A percentile compares a stretch with the other conserved stretches of the same genome.
Conservation (phyloP, 1,140 invertebrate species). For the Bombus consobrinus region DNA sequence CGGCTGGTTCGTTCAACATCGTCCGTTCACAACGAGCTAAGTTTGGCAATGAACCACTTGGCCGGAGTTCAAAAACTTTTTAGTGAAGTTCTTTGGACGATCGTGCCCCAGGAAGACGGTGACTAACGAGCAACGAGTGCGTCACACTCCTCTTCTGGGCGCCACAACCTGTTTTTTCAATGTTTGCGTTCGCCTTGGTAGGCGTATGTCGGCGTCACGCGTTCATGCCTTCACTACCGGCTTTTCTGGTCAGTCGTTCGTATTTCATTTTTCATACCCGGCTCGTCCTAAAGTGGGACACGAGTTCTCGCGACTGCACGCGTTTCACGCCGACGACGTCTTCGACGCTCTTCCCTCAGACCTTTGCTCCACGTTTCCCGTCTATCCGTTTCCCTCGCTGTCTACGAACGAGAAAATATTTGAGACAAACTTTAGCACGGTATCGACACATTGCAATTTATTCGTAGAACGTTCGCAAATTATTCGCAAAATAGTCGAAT, state of each 20-base stretch:
- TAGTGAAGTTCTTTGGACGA: not conserved
- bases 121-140: slow-evolving; percentile 44
- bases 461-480: not conserved
- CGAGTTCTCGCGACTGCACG: slow-evolving; percentile 6
- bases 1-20: no score
- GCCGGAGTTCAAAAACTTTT: slow-evolving; percentile 47
- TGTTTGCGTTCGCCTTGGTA: slow-evolving; percentile 28
- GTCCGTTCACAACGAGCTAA: not conserved
- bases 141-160: slow-evolving; percentile 44
- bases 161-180: slow-evolving; percentile 57
- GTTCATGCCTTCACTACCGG: slow-evolving; percentile 34
- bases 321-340: not conserved
- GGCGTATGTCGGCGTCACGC: slow-evolving; percentile 20
- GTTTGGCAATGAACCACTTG: slow-evolving; percentile 49
- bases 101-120: not conserved
- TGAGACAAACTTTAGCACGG: no score
- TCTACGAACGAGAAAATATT: not conserved
- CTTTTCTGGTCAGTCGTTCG: slow-evolving; percentile 40
- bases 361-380: not conserved
- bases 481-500: no score
- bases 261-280: slow-evolving; percentile 46
- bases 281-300: slow-evolving; percentile 43
- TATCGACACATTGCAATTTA: not conserved
- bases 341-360: not conserved
- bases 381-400: not conserved